A percentile compares a stretch with the other conserved stretches of the same genome.
Conservation (phyloP, 2,888 invertebrate species). For the Pinctada fucata region DNA sequence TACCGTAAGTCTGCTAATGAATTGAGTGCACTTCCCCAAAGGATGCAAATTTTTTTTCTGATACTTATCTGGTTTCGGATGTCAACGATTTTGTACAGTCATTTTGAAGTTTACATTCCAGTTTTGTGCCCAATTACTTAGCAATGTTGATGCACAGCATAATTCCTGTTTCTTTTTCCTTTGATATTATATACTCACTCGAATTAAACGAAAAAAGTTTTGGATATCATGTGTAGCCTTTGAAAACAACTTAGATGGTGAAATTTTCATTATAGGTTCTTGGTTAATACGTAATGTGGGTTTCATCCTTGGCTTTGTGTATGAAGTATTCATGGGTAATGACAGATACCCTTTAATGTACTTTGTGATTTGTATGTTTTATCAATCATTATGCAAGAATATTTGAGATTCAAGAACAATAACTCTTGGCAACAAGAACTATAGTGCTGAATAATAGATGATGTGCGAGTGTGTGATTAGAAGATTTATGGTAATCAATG, state of each 20-base stretch:
- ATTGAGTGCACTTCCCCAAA: no score
- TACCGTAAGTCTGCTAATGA: no score
- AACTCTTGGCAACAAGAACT: conserved; percentile 2
- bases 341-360: no score
- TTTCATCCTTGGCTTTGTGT: neutral
- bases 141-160: conserved; percentile 2
- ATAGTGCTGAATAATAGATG: conserved; percentile 21
- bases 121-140: neutral
- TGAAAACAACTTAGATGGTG: neutral
- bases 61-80: conserved; percentile 9
- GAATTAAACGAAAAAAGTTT: no score
- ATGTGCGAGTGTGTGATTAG: conserved; percentile 6
- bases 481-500: neutral
- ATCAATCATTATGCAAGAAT: conserved; percentile 8
- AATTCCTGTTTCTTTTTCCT: neutral
- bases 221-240: no score
- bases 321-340: no score
- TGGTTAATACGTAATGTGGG: neutral
- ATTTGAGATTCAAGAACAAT: conserved; percentile 15
- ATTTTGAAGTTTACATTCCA: conserved; percentile 8
- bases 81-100: conserved; percentile 31
- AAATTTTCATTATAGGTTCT: neutral
- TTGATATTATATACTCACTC: no score
- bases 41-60: no score
- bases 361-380: no score